Evolutionary conservation across 2,888 invertebrate species (phyloP), one percentile per base, ranked within the genome.

Genomic region (Pyrrhosoma nymphula): DNA sequence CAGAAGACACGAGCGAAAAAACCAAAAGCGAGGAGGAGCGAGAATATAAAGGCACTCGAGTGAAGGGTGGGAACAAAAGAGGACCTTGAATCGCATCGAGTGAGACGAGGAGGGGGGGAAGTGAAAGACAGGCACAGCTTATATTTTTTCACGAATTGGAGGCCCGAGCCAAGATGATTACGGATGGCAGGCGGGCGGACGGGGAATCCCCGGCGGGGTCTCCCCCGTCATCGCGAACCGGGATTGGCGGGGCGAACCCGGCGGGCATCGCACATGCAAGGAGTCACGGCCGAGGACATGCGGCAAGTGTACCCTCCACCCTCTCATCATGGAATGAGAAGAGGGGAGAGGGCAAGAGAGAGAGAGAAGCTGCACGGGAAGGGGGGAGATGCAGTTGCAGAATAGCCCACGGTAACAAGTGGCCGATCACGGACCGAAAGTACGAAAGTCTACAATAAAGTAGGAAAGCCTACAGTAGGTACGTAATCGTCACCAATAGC

Each of bases 241-340:
- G 30, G 82, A 14, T 0, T 35, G 35, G 82, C 0, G 35, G 82
- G 14, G 82, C 3, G 35, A n/a, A n/a, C 47, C 56, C 0, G 60
- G 35, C 35, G 35, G 60, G 60, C 63, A 91, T 93, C 47, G 69
- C 75, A 12, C 60, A 60, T 55, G 47, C 47, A 63, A 16, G 47
- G n/a, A 93, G 69, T 93, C 93, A 75, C 55, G 93, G 69, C 0
- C 93, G 60, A 91, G 93, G 47, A 60, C 60, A 60, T 47, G 26
- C 6, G 39, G 39, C 39, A 26, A 35, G 35, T 60, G 2, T n/a
- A 56, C 26, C 26, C 10, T 14, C 16, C 60, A 60, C 60, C 60
- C 60, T 10, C 18, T 10, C 6, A 3, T 60, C 12, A 47, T 4
- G 47, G 8, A 47, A 47, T 47, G 47, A 47, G 47, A 47, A 4